Base-by-base conservation (phyloP, 2,113 vertebrate genomes). In the Oreotragus oreotragus region DNA sequence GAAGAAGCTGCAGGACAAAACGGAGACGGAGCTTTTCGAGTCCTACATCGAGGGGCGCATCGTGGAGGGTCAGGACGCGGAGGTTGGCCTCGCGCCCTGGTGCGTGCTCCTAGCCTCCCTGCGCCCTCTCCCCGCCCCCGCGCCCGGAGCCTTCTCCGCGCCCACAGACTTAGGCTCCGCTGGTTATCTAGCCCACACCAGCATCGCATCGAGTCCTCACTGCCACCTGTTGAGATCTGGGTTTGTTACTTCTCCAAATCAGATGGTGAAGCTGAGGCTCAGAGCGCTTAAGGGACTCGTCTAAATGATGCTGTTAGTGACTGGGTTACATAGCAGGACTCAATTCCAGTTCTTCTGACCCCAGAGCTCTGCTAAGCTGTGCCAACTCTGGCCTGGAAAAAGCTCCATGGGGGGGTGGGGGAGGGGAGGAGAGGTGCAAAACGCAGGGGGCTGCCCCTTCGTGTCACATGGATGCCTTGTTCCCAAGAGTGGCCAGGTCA, bases 21-120 rank as follows among this genome's bases (percentile, higher is more conserved):
- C 96, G 0, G 99, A 99, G 93, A 28, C 47, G 0, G 99, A 99
- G 97, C 98, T 99, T 33, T 0, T 99, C 33, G 98, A 98, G 0
- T 99, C 99, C 7, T 99, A 99, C 76, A 85, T 19, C 0, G 88
- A 66, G 0, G 95, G 98, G n/a, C 99, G 99, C 94, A 95, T 99
- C 33, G 99, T 99, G 0, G 81, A 98, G 0, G 99, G 99, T 1
- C 84, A 96, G 0, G 96, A 99, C 0, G 99, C 99, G 0, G 99
- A 99, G 89, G 64, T 97, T 5, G 99, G 99, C 94, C 99, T 99
- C 0, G 98, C 99, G 1, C 99, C 99, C 77, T 99, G 99, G 99
- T 99, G 36, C 15, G 14, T 30, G 49, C 43, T 17, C 36, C 83
- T 5, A 10, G 25, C 12, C 7, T n/a, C 23, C 2, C 39, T 6